These are phyloP conservation scores for Phasia obesa DNA, from an alignment of 2,888 invertebrate genomes.

Conservation along the genomic window DNA sequence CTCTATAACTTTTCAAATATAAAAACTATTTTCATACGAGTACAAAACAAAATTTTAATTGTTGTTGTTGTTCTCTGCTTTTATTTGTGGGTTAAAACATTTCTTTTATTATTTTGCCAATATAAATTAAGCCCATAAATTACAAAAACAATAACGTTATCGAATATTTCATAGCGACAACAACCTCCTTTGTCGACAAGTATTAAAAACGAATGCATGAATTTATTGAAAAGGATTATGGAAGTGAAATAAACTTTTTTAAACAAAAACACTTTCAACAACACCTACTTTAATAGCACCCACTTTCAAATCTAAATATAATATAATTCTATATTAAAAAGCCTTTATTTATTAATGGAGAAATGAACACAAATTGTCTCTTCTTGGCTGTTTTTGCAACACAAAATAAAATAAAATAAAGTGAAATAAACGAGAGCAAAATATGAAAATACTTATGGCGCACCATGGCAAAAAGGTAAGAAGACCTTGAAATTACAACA, in stretches of 20 bases:
- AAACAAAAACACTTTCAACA: slow-evolving; percentile 6
- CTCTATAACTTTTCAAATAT: too few species aligned
- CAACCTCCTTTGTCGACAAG: neutral
- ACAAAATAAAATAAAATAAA: too few species aligned
- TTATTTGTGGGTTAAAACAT: neutral
- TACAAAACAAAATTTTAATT: neutral
- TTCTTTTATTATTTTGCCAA: slow-evolving; percentile 9
- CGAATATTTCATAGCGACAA: neutral
- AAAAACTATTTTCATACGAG: too few species aligned
- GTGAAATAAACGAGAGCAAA: too few species aligned
- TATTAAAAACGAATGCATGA: neutral
- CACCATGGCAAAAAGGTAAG: too few species aligned
- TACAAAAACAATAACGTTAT: slow-evolving; percentile 1
- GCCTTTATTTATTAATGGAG: too few species aligned
- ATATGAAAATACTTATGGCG: too few species aligned
- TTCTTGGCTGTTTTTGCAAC: too few species aligned
- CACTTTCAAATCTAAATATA: neutral
- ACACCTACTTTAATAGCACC: neutral
- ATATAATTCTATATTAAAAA: too few species aligned
- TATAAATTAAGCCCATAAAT: slow-evolving; percentile 46
- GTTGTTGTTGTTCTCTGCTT: neutral
- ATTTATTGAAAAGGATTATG: slow-evolving; percentile 18
- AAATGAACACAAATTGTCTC: too few species aligned
- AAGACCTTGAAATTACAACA: too few species aligned
- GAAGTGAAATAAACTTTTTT: too few species aligned